Evolutionary conservation across 1,140 invertebrate species (phyloP).

Genomic region (Hyposmocoma kahamanoa): DNA sequence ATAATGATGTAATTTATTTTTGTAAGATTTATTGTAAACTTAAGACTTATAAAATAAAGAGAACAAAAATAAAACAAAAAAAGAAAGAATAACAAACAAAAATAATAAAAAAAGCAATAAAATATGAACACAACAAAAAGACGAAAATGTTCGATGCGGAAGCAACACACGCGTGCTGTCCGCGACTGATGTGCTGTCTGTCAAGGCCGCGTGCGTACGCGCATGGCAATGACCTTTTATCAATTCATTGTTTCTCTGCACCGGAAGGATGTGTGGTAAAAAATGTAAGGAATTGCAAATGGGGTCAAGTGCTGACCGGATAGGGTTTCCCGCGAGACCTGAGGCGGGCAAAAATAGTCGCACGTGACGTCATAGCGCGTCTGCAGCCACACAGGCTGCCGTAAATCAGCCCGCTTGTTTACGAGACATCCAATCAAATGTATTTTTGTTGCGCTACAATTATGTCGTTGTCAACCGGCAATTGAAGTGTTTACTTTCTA

Average conservation of each 20-base stretch:
- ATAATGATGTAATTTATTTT: conserved; percentile 67
- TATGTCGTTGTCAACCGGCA: neutral
- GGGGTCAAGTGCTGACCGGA: conserved; percentile 55
- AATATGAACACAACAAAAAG: conserved; percentile 25
- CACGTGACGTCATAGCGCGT: conserved; percentile 41
- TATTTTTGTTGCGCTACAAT: conserved; percentile 32
- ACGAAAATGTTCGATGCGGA: conserved; percentile 12
- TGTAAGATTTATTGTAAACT: conserved; percentile 65
- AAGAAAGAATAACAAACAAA: conserved; percentile 61
- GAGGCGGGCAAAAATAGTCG: conserved; percentile 31
- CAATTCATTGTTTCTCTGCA: conserved; percentile 32
- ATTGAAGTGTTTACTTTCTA: neutral
- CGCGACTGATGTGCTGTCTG: conserved; percentile 12
- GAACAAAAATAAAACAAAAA: conserved; percentile 62
- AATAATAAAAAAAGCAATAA: conserved; percentile 41
- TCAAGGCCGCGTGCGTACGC: conserved; percentile 46
- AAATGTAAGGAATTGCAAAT: conserved; percentile 38
- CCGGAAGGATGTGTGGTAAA: conserved; percentile 23
- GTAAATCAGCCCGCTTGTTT: conserved; percentile 52
- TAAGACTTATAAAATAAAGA: conserved; percentile 72
- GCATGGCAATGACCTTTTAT: conserved; percentile 59
- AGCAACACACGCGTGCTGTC: conserved; percentile 12
- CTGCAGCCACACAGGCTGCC: conserved; percentile 45
- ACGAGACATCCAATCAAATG: conserved; percentile 41
- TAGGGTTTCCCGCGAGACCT: conserved; percentile 48